Conservation (phyloP, 2,888 invertebrate species). For the Beris chalybata region DNA sequence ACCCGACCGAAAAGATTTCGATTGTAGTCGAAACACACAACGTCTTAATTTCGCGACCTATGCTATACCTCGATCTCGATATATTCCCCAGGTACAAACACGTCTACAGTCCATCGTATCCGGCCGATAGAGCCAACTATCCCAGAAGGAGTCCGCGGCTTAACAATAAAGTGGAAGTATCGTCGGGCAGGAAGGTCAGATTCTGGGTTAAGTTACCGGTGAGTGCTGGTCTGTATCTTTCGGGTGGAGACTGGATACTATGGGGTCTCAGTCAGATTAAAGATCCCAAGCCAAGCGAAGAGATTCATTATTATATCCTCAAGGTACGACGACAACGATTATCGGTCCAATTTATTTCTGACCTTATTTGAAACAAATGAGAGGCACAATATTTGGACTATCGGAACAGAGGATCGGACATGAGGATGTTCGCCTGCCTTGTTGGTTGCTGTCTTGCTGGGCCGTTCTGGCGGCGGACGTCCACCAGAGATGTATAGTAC, state of each 20-base stretch:
- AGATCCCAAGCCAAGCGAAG: background rate
- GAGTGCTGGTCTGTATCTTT: background rate
- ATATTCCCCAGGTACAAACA: no score
- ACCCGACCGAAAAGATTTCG: background rate
- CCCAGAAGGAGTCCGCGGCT: no score
- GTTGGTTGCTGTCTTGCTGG: background rate
- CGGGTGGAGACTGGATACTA: background rate
- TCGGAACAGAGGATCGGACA: conserved; percentile 33
- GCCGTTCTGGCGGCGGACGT: background rate
- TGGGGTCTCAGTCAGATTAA: background rate
- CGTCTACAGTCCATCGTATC: no score
- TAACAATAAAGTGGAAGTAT: background rate
- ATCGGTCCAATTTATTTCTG: conserved; percentile 45
- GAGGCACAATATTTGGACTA: conserved; percentile 39
- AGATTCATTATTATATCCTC: conserved; percentile 37
- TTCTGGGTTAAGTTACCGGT: conserved; percentile 1
- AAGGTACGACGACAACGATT: conserved; percentile 39
- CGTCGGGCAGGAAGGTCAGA: conserved; percentile 17
- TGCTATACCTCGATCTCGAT: no score
- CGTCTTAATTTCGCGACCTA: conserved; percentile 16
- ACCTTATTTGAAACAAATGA: conserved; percentile 47
- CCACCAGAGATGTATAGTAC: background rate
- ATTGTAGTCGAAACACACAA: conserved; percentile 1
- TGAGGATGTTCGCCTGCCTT: conserved; percentile 15
- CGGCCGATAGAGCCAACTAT: no score